Base-by-base conservation (phyloP, 2,888 invertebrate species). In the Thumatha senex region DNA sequence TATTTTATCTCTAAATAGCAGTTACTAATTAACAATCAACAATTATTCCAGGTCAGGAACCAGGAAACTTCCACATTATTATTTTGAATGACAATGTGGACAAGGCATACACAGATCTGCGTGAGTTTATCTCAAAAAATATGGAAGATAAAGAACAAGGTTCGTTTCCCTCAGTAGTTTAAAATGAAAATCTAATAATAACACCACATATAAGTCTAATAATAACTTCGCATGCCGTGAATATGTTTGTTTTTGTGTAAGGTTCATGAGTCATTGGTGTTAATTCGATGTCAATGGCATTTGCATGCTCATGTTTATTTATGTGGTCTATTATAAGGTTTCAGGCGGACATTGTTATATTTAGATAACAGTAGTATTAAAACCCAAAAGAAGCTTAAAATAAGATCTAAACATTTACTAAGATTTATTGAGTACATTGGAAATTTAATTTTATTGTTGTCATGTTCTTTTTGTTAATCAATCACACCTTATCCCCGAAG, bases 11-110 rank as follows among this genome's bases (percentile, higher is more conserved):
- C 18, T 24, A 24, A 24, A 2, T 24, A 24, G 18, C 18, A 24
- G 18, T 24, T 24, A 24, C 18, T 24, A 24, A 24, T 24, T 4
- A 24, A 24, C 18, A 24, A 24, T 24, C 18, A 24, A 24, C 18
- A 24, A 24, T 24, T 2, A 24, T 89, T 59, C 10, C 86, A 91
- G 91, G 90, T 51, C 71, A 85, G 57, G 69, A 82, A 45, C 94
- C 95, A 2, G 95, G 95, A 0, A 97, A 98, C 80, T 98, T 98
- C 80, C 95, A 98, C 78, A 89, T 95, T 50, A 92, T 96, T 9
- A 94, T 98, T 56, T 91, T 96, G 44, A 98, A 98, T 80, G 96
- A 97, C 72, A 93, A 95, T 63, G 84, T 98, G 57, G 96, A 97
- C 40, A 92, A 93, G 67, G 97, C 98, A 0, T 98, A 98, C 78